Evolutionary conservation across 30 jellyfish, hydroid and myxozoan species (phyloP), one percentile per base, ranked within the genome.

Genomic region (Rhopilema esculentum): DNA sequence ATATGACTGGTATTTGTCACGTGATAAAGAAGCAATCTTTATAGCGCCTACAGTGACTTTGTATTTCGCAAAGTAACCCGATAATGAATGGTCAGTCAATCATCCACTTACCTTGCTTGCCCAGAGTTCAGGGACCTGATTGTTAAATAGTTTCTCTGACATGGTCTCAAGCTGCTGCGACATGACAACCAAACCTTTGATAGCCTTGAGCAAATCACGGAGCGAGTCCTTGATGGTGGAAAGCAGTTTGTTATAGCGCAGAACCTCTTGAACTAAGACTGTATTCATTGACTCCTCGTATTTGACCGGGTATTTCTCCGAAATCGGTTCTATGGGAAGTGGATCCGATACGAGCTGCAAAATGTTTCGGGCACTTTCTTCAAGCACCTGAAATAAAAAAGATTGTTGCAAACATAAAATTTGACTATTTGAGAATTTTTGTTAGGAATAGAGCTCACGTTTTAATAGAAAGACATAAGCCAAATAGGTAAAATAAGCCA

Each of bases 251-350:
- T 93, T 93, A 76, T 93, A 93, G 17, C 98, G 95, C 17, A 78
- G 84, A 40, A 93, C 97, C 66, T 93, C 98, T 52, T 93, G 98
- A 19, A 87, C 95, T 53, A 93, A 78, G 9, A 93, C 98, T 6
- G 98, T 93, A 87, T 93, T 93, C 98, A 93, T 93, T 22, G 98
- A 93, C 28, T 93, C 98, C 67, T 93, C 98, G 84, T 93, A 93
- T 64, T 69, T 93, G 26, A 93, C 98, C 9, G 98, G 98, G 62
- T 93, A 93, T 63, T 93, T 93, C 72, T 66, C 87, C 12, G 85
- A 64, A 0, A 93, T 93, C 0, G 85, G 87, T 19, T 83, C 98
- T 1, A 93, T 65, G 18, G 92, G 79, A 23, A 93, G 73, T 17
- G 98, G 97, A 67, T 93, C 98, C 0, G 97, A 95, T 21, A 88